phyloP scores from a whole-genome alignment of 2,888 invertebrate genomes.

The Caenorhabditis sp. region DNA sequence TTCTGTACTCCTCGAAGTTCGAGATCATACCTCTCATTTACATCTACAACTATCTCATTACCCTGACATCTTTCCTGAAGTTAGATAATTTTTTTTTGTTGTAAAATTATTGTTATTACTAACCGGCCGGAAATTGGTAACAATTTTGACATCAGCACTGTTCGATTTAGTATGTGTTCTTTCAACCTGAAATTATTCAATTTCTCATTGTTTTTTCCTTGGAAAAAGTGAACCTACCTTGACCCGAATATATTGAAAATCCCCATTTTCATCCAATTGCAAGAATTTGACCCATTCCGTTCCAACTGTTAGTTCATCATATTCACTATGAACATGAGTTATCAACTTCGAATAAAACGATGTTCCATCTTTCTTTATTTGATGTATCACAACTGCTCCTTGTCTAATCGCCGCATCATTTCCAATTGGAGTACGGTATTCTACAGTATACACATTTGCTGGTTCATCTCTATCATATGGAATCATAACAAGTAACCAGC shows the following conservation, averaged over 20 bases:
- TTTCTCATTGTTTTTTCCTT: no score
- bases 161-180: no score
- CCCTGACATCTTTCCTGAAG: constrained; percentile 19
- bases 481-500: constrained; percentile 63
- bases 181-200: no score
- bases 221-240: constrained; percentile 23
- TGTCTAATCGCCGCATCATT: constrained; percentile 60
- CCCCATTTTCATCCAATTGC: constrained; percentile 16
- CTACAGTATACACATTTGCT: constrained; percentile 66
- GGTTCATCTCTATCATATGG: constrained; percentile 67
- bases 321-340: constrained; percentile 54
- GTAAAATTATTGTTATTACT: not conserved
- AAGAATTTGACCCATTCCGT: constrained; percentile 67
- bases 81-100: not conserved
- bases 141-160: constrained; percentile 37
- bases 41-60: constrained; percentile 9
- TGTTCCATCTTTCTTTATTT: constrained; percentile 52
- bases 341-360: constrained; percentile 64
- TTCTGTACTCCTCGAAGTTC: constrained; percentile 26
- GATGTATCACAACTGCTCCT: constrained; percentile 61
- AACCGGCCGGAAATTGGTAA: constrained; percentile 34
- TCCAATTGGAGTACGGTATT: constrained; percentile 60
- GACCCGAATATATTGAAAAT: constrained; percentile 39
- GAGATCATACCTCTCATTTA: not conserved
- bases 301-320: constrained; percentile 62